These are phyloP conservation scores for Chelon auratus DNA, from an alignment of 2,797 vertebrate species.

Conservation along the genomic window DNA sequence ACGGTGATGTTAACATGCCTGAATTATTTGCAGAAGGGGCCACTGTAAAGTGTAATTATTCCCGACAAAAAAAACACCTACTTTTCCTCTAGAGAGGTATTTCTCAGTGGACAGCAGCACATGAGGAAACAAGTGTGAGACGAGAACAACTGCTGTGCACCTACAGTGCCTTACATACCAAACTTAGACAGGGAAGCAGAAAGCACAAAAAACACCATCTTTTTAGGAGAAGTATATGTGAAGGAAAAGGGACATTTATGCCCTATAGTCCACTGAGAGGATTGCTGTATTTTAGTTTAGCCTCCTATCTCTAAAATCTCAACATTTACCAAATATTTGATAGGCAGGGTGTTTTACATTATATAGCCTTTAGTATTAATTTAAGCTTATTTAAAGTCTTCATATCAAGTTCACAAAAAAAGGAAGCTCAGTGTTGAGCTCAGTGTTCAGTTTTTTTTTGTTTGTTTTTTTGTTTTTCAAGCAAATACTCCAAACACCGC, in stretches of 20 bases:
- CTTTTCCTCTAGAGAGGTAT: conserved; percentile 50
- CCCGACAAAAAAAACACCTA: conserved; percentile 10
- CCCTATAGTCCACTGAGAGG: conserved; percentile 25
- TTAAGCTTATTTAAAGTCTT: conserved; percentile 6
- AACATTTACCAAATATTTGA: conserved; percentile 26
- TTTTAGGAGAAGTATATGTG: conserved; percentile 19
- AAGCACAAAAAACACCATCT: conserved; percentile 38
- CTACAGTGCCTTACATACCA: conserved; percentile 16
- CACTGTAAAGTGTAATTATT: conserved; percentile 32
- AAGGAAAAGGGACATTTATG: conserved; percentile 28
- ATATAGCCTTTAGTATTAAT: conserved; percentile 5
- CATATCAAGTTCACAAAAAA: conserved; percentile 1
- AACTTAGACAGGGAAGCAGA: conserved; percentile 18
- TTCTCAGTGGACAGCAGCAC: conserved; percentile 52
- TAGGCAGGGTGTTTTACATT: conserved; percentile 20
- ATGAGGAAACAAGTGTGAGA: conserved; percentile 38
- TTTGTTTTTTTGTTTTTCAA: too few species aligned
- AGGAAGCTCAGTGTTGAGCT: neutral
- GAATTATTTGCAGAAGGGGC: conserved; percentile 45
- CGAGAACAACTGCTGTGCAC: conserved; percentile 32
- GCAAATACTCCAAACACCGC: too few species aligned
- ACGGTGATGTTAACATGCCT: conserved; percentile 33
- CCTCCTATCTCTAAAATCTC: conserved; percentile 15
- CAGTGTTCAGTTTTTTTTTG: neutral
- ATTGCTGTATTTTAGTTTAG: conserved; percentile 29